Evolutionary conservation across 1,140 invertebrate genomes (phyloP), one percentile per base, ranked within the genome.

Genomic region (Notospermus geniculatus): DNA sequence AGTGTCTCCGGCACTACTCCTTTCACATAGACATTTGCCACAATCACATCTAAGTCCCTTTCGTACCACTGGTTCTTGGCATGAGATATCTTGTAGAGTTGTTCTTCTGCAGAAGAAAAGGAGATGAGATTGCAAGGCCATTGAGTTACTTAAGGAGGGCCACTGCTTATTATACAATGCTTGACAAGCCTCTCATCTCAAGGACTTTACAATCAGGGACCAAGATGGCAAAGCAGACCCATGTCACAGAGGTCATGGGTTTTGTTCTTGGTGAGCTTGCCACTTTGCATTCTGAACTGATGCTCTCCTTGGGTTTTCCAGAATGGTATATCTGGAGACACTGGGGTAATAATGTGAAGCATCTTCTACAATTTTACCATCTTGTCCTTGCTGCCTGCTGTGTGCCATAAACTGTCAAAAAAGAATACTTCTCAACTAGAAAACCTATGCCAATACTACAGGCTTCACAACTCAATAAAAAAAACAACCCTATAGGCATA

Each of bases 21-120:
- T 55, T 75, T 75, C 2, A 73, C 69, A 68, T 74, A 78, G 2
- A 78, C 67, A 30, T 74, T 25, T 9, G 19, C 29, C 23, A 55
- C 54, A n/a, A 55, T 55, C 23, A 55, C n/a, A 30, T 55, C 54
- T 27, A 5, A 7, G 27, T 30, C 54, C 25, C 25, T 60, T 2
- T 32, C 13, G 19, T 7, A 64, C 27, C 15, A 62, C 41, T 30
- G 15, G 22, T 39, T 39, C 36, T 15, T 22, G 27, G 29, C 27
- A 19, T 17, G n/a, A 50, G 30, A 53, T 36, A 43, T 52, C 23
- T 32, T 19, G 43, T 46, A 59, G n/a, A 46, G 27, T 25, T 2
- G n/a, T 59, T 1, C 9, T 0, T 7, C n/a, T 19, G 17, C 23
- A 50, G 13, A 15, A 9, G 17, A n/a, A 15, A 41, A 0, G 4